Evolutionary conservation across 2,797 vertebrate genomes (phyloP).

Genomic region (Sebastes iracundus): DNA sequence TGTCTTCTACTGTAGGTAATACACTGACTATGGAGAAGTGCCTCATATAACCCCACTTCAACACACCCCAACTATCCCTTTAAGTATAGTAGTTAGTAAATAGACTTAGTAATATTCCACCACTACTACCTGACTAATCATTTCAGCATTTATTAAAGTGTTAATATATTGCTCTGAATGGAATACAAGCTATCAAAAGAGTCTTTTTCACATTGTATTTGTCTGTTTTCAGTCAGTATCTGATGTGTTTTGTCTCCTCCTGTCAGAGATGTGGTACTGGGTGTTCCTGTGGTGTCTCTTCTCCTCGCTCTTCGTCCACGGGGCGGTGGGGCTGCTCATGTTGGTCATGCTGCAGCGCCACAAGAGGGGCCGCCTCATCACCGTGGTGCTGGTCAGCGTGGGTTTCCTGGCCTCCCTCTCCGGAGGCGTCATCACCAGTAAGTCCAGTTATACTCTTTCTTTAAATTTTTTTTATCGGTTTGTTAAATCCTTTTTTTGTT

Average conservation of each 20-base stretch:
- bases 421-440: conserved; percentile 97
- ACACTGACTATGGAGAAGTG: too few relatives aligned
- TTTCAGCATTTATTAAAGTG: neutral
- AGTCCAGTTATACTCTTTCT: conserved; percentile 68
- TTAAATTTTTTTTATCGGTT: neutral
- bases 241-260: conserved; percentile 3
- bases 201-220: neutral
- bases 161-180: neutral
- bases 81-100: too few relatives aligned
- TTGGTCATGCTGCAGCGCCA: conserved; percentile 96
- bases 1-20: too few relatives aligned
- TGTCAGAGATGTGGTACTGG: conserved; percentile 94
- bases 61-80: neutral
- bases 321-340: conserved; percentile 93
- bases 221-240: neutral
- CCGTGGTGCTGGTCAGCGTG: conserved; percentile 91
- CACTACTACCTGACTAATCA: neutral
- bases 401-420: conserved; percentile 94
- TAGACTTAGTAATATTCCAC: neutral
- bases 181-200: neutral
- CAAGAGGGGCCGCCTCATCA: conserved; percentile 92
- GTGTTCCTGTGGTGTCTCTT: conserved; percentile 99
- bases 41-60: too few relatives aligned
- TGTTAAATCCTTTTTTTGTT: neutral
- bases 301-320: conserved; percentile 96